These are phyloP conservation scores for Steinernema feltiae DNA, from an alignment of 1,140 invertebrate genomes.

Conservation along the genomic window DNA sequence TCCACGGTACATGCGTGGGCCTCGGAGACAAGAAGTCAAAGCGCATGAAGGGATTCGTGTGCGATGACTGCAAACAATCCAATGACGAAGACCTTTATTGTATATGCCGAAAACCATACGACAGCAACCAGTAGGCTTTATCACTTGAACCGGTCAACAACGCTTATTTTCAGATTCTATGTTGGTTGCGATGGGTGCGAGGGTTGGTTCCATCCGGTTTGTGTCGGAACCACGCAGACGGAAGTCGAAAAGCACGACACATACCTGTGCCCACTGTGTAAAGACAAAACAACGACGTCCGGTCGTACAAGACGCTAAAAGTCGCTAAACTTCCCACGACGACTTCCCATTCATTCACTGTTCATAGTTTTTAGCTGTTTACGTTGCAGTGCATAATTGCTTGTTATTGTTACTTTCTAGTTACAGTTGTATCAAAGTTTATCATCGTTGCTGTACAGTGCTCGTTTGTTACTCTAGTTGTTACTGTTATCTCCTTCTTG, in stretches of 20 bases:
- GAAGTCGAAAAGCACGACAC: constrained; percentile 4
- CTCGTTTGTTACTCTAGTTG: background rate
- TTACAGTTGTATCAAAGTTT: background rate
- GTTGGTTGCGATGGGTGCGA: constrained; percentile 96
- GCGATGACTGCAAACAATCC: constrained; percentile 77
- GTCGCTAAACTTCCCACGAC: no score
- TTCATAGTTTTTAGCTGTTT: background rate
- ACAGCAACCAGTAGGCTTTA: constrained; percentile 78
- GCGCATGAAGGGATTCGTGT: constrained; percentile 76
- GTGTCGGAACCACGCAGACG: constrained; percentile 86
- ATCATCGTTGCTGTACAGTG: background rate
- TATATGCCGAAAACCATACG: constrained; percentile 87
- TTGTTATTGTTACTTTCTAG: background rate
- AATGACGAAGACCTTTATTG: constrained; percentile 79
- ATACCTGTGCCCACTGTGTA: background rate
- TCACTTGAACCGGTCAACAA: constrained; percentile 13
- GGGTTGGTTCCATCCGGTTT: constrained; percentile 96
- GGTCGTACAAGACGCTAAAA: no score
- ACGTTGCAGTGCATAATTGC: background rate
- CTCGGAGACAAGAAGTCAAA: constrained; percentile 87
- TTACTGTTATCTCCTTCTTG: background rate
- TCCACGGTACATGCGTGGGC: constrained; percentile 90
- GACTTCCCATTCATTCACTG: no score
- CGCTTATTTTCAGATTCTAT: constrained; percentile 59
- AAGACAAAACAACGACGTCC: background rate